Evolutionary conservation across 2,888 invertebrate species (phyloP).

Genomic region (Apoda limacodes): DNA sequence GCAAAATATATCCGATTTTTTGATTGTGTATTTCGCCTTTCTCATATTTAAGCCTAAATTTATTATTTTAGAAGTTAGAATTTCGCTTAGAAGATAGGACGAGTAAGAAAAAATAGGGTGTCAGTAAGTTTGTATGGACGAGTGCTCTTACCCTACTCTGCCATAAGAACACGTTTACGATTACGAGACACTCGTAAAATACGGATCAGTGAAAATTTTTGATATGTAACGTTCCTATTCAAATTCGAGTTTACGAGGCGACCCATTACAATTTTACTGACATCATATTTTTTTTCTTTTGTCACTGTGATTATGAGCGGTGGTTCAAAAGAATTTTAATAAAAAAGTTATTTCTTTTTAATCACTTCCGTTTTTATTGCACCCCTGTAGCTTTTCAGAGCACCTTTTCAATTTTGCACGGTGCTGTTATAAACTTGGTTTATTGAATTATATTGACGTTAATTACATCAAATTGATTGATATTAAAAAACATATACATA

Average conservation of each 20-base stretch:
- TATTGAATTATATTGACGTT: too few relatives aligned
- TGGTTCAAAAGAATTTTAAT: conserved; percentile 52
- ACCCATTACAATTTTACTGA: conserved; percentile 65
- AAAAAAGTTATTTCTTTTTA: conserved; percentile 59
- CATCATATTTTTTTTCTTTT: conserved; percentile 57
- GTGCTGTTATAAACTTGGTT: background rate
- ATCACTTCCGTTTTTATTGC: conserved; percentile 57
- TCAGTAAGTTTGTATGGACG: too few relatives aligned
- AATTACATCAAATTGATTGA: too few relatives aligned
- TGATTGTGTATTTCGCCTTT: too few relatives aligned
- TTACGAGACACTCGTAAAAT: conserved; percentile 67
- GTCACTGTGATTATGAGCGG: conserved; percentile 54
- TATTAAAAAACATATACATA: too few relatives aligned
- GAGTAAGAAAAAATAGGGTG: too few relatives aligned
- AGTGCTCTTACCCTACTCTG: too few relatives aligned
- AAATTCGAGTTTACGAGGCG: conserved; percentile 60
- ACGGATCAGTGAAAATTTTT: conserved; percentile 70
- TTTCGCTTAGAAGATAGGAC: too few relatives aligned
- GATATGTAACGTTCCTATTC: conserved; percentile 69
- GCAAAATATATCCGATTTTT: too few relatives aligned
- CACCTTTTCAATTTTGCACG: background rate
- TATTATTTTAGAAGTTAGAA: too few relatives aligned
- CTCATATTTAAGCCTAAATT: too few relatives aligned
- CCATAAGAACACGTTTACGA: conserved; percentile 67
- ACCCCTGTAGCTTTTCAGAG: conserved; percentile 13